Conservation (phyloP, 2,797 vertebrate species). For the Taeniopygia guttata region DNA sequence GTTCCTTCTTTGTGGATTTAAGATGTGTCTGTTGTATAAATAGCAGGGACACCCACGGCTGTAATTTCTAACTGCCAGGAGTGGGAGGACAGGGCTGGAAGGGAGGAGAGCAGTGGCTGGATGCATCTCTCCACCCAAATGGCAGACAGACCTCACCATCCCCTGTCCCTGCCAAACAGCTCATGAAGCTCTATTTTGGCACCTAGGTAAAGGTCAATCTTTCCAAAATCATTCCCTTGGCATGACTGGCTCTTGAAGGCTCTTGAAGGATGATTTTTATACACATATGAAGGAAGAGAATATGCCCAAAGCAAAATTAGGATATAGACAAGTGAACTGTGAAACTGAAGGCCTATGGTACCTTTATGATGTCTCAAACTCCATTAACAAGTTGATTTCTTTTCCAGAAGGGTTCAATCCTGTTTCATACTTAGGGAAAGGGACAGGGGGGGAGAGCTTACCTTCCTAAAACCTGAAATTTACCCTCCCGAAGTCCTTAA, state of each 20-base stretch:
- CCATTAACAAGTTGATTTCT: not conserved
- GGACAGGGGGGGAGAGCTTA: not conserved
- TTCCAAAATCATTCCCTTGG: not conserved
- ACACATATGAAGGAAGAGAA: not conserved
- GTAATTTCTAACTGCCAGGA: not conserved
- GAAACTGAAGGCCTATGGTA: not conserved
- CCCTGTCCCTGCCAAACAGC: not conserved
- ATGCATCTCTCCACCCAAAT: accelerated
- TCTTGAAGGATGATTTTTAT: not conserved
- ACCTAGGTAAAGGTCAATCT: not conserved
- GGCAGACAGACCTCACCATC: not conserved
- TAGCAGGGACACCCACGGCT: accelerated
- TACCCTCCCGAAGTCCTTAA: not conserved
- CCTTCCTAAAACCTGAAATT: too few species aligned
- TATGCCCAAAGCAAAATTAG: not conserved
- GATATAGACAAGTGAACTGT: not conserved
- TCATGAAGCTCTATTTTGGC: not conserved
- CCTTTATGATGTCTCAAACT: not conserved
- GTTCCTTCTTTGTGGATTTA: not conserved
- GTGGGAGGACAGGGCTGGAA: not conserved
- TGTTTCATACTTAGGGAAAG: not conserved
- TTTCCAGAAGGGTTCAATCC: not conserved
- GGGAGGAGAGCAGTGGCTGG: not conserved
- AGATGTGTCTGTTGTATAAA: not conserved
- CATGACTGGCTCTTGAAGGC: not conserved